Base-by-base conservation (phyloP, 2,113 vertebrate species). In the Myodes glareolus region DNA sequence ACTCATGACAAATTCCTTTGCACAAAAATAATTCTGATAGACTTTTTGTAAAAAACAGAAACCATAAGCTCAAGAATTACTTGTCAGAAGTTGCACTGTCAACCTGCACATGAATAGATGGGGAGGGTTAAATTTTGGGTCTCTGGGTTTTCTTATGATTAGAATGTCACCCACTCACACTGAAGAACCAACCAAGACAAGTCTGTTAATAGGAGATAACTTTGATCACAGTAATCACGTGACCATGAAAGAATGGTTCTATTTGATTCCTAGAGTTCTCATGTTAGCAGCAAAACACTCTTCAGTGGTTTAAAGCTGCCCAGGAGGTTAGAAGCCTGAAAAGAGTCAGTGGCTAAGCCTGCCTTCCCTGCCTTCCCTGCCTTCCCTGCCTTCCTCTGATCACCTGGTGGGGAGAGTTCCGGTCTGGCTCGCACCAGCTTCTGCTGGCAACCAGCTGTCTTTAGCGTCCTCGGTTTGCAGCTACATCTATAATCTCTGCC, bases 351-450 rank as follows among this genome's bases (percentile, higher is more conserved):
- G 7, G 0, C 21, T 17, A 31, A 12, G 7, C 31, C 3, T 1
- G 0, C 5, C 23, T n/a, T 33, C 33, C 47, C 12, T 50, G 31
- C 0, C 2, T 9, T 39, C 47, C 19, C 3, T 1, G 0, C 5
- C 23, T n/a, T 33, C 33, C 47, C 12, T 50, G 31, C 0, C 2
- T 9, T 39, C 47, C 19, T n/a, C 85, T 3, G 31, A 33, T 42
- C 52, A 39, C 23, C 58, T 47, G 16, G 1, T 16, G 52, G 10
- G 0, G 1, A 61, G 1, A 21, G 29, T 7, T 11, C 10, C 27
- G 4, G 17, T 55, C 7, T 17, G 1, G 47, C 58, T 76, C 11
- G 19, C 11, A 23, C 52, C 17, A 16, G 39, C 14, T 50, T 75
- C 61, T 42, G 19, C 3, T 47, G 3, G 17, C 3, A 33, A 11